A percentile compares a stretch with the other conserved stretches of the same genome.
phyloP scores from a whole-genome alignment of 2,113 vertebrate genomes.

The Turdus rufiventris region DNA sequence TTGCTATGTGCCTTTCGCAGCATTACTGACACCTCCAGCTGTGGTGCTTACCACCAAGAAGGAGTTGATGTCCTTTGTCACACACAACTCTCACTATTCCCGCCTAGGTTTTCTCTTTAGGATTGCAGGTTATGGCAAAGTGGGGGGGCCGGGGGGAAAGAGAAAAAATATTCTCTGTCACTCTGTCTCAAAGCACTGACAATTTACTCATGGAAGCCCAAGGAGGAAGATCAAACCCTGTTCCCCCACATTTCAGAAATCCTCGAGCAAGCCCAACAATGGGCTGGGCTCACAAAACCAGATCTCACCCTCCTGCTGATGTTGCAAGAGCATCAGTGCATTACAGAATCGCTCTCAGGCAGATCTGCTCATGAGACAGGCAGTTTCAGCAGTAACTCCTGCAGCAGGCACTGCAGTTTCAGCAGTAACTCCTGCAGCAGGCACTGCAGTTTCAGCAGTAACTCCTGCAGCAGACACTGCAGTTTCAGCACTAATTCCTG shows the following conservation, averaged over 20 bases:
- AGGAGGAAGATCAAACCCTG: not conserved
- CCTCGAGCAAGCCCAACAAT: not conserved
- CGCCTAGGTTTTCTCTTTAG: not conserved
- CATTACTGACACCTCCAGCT: not conserved
- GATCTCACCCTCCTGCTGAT: not conserved
- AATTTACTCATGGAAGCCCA: not conserved
- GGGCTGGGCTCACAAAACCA: not conserved
- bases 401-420: too few relatives aligned
- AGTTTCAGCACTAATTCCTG: not conserved
- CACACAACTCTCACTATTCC: not conserved
- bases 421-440: too few relatives aligned
- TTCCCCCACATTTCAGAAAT: not conserved
- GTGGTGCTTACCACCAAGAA: not conserved
- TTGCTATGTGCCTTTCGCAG: not conserved
- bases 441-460: too few relatives aligned
- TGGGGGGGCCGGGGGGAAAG: accelerated
- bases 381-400: not conserved
- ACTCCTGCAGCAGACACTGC: not conserved
- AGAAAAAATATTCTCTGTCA: not conserved
- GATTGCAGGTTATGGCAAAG: not conserved
- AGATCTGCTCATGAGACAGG: not conserved
- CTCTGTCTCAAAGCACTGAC: not conserved
- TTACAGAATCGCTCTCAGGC: constrained; percentile 6
- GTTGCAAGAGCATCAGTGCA: not conserved
- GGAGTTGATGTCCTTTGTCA: not conserved